A percentile compares a stretch with the other conserved stretches of the same genome.
Conservation (phyloP, 2,797 vertebrate species). For the Pteropus rufus region DNA sequence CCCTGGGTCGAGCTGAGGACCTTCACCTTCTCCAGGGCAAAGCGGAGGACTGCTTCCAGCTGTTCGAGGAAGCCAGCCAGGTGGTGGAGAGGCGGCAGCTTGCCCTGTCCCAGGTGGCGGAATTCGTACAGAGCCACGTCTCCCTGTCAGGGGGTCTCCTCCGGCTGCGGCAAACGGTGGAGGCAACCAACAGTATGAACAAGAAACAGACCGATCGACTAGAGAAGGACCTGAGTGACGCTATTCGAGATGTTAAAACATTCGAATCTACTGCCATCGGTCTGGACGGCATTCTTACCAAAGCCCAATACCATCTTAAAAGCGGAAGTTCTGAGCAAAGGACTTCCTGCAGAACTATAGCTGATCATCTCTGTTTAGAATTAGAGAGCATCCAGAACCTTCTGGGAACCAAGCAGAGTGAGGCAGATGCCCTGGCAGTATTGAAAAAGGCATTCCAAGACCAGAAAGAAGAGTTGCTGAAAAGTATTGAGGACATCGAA, state of each 20-base stretch:
- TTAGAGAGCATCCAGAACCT: constrained; percentile 88
- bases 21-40: constrained; percentile 87
- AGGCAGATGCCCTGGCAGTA: constrained; percentile 90
- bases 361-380: constrained; percentile 85
- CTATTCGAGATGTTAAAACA: constrained; percentile 84
- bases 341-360: constrained; percentile 87
- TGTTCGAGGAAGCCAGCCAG: constrained; percentile 88
- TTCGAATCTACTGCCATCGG: constrained; percentile 87
- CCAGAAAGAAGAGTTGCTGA: constrained; percentile 90
- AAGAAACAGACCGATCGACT: constrained; percentile 88
- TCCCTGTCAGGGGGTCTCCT: constrained; percentile 78
- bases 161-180: constrained; percentile 85
- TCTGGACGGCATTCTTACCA: constrained; percentile 90
- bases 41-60: constrained; percentile 90
- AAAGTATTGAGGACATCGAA: constrained; percentile 89
- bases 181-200: constrained; percentile 89
- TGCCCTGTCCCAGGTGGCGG: constrained; percentile 83
- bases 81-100: constrained; percentile 86
- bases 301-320: constrained; percentile 91
- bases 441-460: constrained; percentile 89
- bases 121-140: constrained; percentile 85
- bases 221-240: constrained; percentile 83
- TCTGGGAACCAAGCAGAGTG: constrained; percentile 90
- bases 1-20: constrained; percentile 85
- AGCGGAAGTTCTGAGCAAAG: constrained; percentile 79